phyloP scores from a whole-genome alignment of 2,113 vertebrate species.

The Pavo muticus region DNA sequence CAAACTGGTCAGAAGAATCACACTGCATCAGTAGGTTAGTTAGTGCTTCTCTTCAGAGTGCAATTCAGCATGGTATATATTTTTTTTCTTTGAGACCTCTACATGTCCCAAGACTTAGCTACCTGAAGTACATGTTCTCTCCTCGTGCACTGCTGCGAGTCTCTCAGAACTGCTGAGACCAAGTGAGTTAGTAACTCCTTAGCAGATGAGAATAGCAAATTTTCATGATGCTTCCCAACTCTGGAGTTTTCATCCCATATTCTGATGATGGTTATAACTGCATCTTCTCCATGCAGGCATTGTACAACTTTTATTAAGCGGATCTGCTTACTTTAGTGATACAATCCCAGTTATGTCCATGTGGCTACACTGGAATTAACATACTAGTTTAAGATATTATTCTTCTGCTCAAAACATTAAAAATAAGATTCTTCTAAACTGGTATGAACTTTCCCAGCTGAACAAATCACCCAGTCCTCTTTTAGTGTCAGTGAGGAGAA shows the following conservation, averaged over 20 bases:
- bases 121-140: background rate
- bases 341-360: background rate
- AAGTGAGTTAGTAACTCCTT: background rate
- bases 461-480: background rate
- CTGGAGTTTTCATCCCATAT: background rate
- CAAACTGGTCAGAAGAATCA: slow-evolving; percentile 10
- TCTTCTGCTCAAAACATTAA: background rate
- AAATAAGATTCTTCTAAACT: background rate
- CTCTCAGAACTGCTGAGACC: background rate
- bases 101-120: background rate
- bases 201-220: background rate
- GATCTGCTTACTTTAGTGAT: background rate
- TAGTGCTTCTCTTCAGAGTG: slow-evolving; percentile 15
- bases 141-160: background rate
- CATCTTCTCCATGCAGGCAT: background rate
- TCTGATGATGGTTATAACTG: background rate
- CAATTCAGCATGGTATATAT: background rate
- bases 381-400: background rate
- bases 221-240: background rate
- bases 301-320: background rate
- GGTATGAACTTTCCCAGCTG: background rate
- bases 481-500: background rate
- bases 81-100: background rate
- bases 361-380: background rate
- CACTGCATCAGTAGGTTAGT: background rate